Evolutionary conservation across 2,113 vertebrate species (phyloP).

Genomic region (Beaufortia kweichowensis): DNA sequence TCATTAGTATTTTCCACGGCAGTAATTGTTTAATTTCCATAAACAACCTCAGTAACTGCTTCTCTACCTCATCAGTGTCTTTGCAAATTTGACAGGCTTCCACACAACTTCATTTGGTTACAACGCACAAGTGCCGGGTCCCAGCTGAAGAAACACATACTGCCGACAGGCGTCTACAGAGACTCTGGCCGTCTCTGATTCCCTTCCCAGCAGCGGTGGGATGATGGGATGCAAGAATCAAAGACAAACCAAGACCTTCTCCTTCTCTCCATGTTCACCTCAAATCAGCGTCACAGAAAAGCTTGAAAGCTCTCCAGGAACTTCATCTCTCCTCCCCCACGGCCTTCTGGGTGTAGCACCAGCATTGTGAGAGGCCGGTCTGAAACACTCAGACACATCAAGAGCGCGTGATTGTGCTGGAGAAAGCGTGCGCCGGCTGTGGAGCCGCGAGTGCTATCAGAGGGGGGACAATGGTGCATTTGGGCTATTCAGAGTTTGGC

Average conservation of each 20-base stretch:
- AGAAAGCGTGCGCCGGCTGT: slow-evolving; percentile 62
- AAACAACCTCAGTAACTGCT: slow-evolving; percentile 57
- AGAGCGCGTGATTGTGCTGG: slow-evolving; percentile 73
- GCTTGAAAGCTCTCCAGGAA: slow-evolving; percentile 65
- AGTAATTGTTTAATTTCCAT: slow-evolving; percentile 58
- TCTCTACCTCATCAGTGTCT: slow-evolving; percentile 69
- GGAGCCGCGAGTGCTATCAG: slow-evolving; percentile 63
- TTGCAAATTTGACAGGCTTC: slow-evolving; percentile 65
- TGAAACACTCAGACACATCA: slow-evolving; percentile 72
- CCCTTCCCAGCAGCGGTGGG: slow-evolving; percentile 57
- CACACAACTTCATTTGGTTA: slow-evolving; percentile 70
- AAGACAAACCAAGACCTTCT: slow-evolving; percentile 64
- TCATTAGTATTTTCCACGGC: slow-evolving; percentile 27
- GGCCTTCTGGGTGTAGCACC: slow-evolving; percentile 14
- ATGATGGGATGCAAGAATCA: slow-evolving; percentile 69
- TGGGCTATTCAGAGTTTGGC: slow-evolving; percentile 59
- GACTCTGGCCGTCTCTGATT: slow-evolving; percentile 61
- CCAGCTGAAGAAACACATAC: slow-evolving; percentile 52
- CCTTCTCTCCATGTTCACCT: slow-evolving; percentile 64
- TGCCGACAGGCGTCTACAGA: slow-evolving; percentile 67
- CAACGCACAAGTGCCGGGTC: slow-evolving; percentile 40
- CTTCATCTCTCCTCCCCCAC: slow-evolving; percentile 38
- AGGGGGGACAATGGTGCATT: slow-evolving; percentile 63
- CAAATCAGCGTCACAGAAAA: slow-evolving; percentile 75
- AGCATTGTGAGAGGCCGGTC: slow-evolving; percentile 51